These are phyloP conservation scores for Anabas testudineus DNA, from an alignment of 2,797 vertebrate species.

Conservation along the genomic window DNA sequence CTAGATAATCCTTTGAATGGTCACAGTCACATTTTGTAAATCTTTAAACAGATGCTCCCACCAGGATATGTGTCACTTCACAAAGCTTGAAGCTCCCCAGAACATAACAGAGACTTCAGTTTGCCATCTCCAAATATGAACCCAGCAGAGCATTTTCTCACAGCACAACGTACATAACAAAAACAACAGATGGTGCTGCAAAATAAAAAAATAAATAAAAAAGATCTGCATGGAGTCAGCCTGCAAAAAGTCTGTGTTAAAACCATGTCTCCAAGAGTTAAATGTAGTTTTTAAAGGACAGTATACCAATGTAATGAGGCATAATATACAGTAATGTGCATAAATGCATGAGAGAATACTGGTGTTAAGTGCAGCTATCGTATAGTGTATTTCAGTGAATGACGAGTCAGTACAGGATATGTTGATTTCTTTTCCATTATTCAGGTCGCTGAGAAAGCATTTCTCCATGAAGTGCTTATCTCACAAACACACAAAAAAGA, in stretches of 20 bases:
- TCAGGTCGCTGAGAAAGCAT: constrained; percentile 56
- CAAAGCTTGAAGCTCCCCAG: constrained; percentile 17
- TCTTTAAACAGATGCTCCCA: constrained; percentile 40
- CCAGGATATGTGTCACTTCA: constrained; percentile 29
- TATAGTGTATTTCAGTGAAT: constrained; percentile 24
- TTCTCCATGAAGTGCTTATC: constrained; percentile 49
- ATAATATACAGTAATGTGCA: constrained; percentile 13
- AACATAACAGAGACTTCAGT: constrained; percentile 1
- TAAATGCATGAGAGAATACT: neutral
- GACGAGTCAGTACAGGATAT: constrained; percentile 24
- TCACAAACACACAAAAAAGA: constrained; percentile 18
- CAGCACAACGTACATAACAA: constrained; percentile 38
- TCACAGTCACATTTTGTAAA: constrained; percentile 30
- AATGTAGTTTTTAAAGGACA: constrained; percentile 28
- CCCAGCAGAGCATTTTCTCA: constrained; percentile 17
- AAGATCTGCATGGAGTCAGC: neutral
- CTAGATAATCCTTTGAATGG: constrained; percentile 10
- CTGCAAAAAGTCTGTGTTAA: constrained; percentile 17
- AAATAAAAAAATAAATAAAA: neutral
- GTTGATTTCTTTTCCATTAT: constrained; percentile 52
- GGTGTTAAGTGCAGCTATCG: constrained; percentile 3
- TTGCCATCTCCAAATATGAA: constrained; percentile 23
- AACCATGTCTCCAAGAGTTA: neutral
- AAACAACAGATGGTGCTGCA: constrained; percentile 62
- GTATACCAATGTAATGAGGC: constrained; percentile 12